Conservation (phyloP, 2,113 vertebrate species). For the Elaphurus davidianus region DNA sequence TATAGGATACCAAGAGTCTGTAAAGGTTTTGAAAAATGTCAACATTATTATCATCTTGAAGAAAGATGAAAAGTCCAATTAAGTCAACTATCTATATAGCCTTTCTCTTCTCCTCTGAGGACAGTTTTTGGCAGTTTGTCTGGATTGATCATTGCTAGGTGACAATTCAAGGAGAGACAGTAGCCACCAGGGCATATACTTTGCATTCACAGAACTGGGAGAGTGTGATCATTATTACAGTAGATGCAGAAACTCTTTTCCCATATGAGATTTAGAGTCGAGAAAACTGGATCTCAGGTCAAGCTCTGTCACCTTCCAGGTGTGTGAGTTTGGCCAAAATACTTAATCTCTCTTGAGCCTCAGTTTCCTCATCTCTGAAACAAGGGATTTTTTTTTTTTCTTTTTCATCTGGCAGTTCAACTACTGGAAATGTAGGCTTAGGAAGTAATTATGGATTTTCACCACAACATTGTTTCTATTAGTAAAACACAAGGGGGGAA, state of each 20-base stretch:
- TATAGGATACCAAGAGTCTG: background rate
- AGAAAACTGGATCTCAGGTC: background rate
- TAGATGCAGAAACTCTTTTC: background rate
- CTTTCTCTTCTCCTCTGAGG: background rate
- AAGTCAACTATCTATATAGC: background rate
- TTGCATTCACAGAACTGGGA: background rate
- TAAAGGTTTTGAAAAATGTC: background rate
- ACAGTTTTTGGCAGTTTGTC: background rate
- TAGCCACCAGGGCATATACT: background rate
- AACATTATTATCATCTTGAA: background rate
- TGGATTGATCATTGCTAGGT: background rate
- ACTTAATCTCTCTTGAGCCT: background rate
- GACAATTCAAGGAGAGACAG: background rate
- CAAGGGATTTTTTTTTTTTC: background rate
- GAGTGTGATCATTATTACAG: background rate
- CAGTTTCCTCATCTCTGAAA: constrained; percentile 21
- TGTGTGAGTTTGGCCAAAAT: background rate
- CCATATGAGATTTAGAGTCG: background rate
- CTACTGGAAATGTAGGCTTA: background rate
- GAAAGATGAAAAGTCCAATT: background rate
- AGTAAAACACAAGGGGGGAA: background rate
- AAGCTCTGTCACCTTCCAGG: background rate
- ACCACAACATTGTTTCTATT: background rate
- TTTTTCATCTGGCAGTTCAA: background rate
- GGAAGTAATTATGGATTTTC: background rate